Conservation (phyloP, 2,113 vertebrate genomes). For the Sminthopsis crassicaudata region DNA sequence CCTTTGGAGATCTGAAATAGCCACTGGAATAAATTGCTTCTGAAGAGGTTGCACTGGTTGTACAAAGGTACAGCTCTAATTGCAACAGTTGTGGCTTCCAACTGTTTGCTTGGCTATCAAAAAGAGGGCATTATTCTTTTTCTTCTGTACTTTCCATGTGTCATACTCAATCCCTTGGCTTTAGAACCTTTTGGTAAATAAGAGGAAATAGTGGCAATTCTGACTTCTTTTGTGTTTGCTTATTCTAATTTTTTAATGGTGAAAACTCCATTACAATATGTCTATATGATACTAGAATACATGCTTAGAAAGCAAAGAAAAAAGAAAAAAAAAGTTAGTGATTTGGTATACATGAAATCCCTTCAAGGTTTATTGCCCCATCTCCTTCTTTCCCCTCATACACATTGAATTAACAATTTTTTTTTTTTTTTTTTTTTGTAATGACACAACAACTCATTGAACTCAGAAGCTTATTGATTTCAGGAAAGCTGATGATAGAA, state of each 20-base stretch:
- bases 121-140: background rate
- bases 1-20: background rate
- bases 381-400: background rate
- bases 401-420: background rate
- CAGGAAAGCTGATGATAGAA: conserved; percentile 13
- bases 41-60: background rate
- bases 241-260: background rate
- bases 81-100: background rate
- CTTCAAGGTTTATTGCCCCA: background rate
- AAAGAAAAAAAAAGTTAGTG: background rate
- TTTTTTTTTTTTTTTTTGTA: background rate
- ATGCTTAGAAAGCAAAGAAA: background rate
- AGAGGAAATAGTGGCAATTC: background rate
- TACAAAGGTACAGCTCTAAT: background rate
- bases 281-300: background rate
- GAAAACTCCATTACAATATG: background rate
- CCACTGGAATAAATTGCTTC: background rate
- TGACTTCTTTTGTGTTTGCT: background rate
- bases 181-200: background rate
- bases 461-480: background rate
- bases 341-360: background rate
- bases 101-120: background rate
- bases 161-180: background rate
- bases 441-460: background rate
- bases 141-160: background rate